Evolutionary conservation across 1,140 invertebrate genomes (phyloP), one percentile per base, ranked within the genome.

Genomic region (Battus philenor): DNA sequence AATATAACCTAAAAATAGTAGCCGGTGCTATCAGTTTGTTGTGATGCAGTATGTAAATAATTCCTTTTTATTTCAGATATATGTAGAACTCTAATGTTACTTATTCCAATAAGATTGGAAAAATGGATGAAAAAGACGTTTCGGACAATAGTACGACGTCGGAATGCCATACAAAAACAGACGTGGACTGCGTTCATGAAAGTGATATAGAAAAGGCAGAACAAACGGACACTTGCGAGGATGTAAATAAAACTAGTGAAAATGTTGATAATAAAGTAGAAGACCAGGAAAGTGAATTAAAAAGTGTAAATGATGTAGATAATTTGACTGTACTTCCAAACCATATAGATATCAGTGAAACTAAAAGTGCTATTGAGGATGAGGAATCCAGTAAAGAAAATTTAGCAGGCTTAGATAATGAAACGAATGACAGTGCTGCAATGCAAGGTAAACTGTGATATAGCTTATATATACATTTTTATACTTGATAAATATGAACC

Each of bases 1-100:
- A 43, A 54, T 47, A 68, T 79, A 78, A 78, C 73, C 72, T 81
- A 60, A 65, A 79, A 77, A 57, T 58, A 38, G 50, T 46, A 71
- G 68, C 77, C 75, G 77, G 63, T 73, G 54, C 58, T 53, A 55
- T 41, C 45, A 38, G 45, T 47, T 16, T 50, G 49, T 27, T 18
- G 29, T 56, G 55, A 5, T 47, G 12, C 8, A 39, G 12, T 24
- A 29, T 33, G 13, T 46, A 26, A 38, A 31, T 41, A 17, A 9
- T 31, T 32, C 17, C 47, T 51, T 30, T 1, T 13, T 45, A 30
- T 73, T 84, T 50, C 68, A 81, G 77, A 81, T 81, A 69, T 52
- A 47, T 52, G 31, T 47, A 38, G 10, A 33, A 6, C 33, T 46
- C 41, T 66, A 27, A 60, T 29, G 22, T 20, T 41, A 27, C 27